Percentiles rank a stretch among this genome's conserved stretches.
These are phyloP conservation scores for Hapalemur alaotrensis DNA, from an alignment of 2,797 vertebrate genomes.

Conservation along the genomic window DNA sequence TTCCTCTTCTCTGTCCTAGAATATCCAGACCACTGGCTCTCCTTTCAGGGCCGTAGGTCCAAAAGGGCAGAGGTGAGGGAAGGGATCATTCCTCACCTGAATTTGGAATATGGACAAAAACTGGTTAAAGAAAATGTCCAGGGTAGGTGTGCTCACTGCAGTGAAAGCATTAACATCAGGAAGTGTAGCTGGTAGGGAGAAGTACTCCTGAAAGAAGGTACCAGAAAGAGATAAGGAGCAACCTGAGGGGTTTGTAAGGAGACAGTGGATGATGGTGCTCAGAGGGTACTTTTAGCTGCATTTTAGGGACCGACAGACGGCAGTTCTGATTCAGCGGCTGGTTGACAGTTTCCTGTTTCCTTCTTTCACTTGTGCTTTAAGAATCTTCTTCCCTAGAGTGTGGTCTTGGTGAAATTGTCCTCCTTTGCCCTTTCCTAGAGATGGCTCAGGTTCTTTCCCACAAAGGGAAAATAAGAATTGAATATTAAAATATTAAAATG, in stretches of 20 bases:
- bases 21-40: neutral
- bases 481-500: neutral
- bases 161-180: neutral
- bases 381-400: neutral
- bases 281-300: too few species aligned
- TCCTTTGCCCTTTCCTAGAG: neutral
- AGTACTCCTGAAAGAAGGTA: neutral
- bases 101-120: neutral
- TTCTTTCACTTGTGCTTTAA: neutral
- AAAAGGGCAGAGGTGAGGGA: neutral
- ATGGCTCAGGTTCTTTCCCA: neutral
- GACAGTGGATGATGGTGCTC: rapidly evolving
- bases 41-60: neutral
- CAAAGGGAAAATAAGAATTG: neutral
- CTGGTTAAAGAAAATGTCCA: neutral
- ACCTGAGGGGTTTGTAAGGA: neutral
- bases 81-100: neutral
- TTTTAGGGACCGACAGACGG: neutral
- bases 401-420: neutral
- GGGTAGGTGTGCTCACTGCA: neutral
- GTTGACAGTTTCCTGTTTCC: neutral
- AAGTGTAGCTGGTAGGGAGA: neutral
- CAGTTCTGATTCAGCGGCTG: neutral
- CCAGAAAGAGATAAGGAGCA: neutral
- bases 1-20: neutral